phyloP scores from a whole-genome alignment of 2,797 vertebrate genomes.

The Neosilurus hyrtlii region DNA sequence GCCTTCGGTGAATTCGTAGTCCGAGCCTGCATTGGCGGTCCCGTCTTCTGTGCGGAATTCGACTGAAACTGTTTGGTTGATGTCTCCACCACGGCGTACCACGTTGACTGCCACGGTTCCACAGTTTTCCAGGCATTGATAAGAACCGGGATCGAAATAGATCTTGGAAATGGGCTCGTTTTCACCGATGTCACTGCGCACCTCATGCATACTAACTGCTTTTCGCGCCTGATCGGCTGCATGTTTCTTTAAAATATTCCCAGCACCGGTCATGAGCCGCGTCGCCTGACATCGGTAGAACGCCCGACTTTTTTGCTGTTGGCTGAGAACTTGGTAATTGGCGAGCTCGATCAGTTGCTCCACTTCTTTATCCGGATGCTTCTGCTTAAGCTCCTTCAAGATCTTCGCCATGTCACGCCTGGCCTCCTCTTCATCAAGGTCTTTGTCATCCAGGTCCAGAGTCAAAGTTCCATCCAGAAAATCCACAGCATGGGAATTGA shows the following conservation, averaged over 20 bases:
- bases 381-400: slow-evolving; percentile 97
- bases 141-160: slow-evolving; percentile 91
- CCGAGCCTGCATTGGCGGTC: slow-evolving; percentile 94
- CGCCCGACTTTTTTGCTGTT: slow-evolving; percentile 96
- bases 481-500: slow-evolving; percentile 94
- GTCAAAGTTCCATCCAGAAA: slow-evolving; percentile 88
- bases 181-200: slow-evolving; percentile 83
- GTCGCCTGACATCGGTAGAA: slow-evolving; percentile 99
- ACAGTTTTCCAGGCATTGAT: slow-evolving; percentile 98
- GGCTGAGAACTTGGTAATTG: slow-evolving; percentile 97
- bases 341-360: slow-evolving; percentile 96
- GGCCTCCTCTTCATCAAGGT: slow-evolving; percentile 93
- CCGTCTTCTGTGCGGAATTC: slow-evolving; percentile 98
- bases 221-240: slow-evolving; percentile 97
- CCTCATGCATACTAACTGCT: slow-evolving; percentile 97
- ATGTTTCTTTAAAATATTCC: slow-evolving; percentile 97
- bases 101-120: slow-evolving; percentile 92
- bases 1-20: slow-evolving; percentile 98
- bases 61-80: slow-evolving; percentile 85
- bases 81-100: slow-evolving; percentile 87
- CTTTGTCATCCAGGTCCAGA: slow-evolving; percentile 89
- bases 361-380: slow-evolving; percentile 96
- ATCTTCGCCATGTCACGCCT: slow-evolving; percentile 97
- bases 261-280: slow-evolving; percentile 94
- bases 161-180: slow-evolving; percentile 90